These are phyloP conservation scores for Luscinia megarhynchos DNA, from an alignment of 2,797 vertebrate genomes.

Conservation along the genomic window DNA sequence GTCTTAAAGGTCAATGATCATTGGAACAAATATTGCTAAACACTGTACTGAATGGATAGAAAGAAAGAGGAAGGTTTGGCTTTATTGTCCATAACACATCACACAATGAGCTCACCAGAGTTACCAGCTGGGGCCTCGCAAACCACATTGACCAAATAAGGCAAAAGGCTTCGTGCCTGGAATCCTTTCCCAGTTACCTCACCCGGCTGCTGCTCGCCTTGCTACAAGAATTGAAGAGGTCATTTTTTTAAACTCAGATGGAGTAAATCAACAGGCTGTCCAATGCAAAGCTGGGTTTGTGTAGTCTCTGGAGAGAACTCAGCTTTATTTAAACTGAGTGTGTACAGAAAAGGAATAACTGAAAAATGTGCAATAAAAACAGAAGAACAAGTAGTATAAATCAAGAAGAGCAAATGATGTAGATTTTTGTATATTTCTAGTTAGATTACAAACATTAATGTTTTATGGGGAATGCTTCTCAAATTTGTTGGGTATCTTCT, in stretches of 20 bases:
- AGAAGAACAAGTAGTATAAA: conserved; percentile 2
- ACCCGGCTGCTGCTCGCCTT: conserved; percentile 74
- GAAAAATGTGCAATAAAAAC: conserved; percentile 55
- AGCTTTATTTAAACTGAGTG: conserved; percentile 57
- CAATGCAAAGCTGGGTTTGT: conserved; percentile 37
- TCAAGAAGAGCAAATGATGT: neutral
- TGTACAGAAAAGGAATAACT: conserved; percentile 51
- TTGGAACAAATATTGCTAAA: conserved; percentile 65
- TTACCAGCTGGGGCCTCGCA: conserved; percentile 79
- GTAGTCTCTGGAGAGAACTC: conserved; percentile 45
- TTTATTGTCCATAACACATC: conserved; percentile 68
- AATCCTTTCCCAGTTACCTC: conserved; percentile 85
- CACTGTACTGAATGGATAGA: conserved; percentile 49
- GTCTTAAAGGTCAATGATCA: conserved; percentile 52
- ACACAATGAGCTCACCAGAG: conserved; percentile 77
- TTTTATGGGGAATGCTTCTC: neutral
- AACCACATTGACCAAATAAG: conserved; percentile 87
- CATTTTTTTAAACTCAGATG: conserved; percentile 70
- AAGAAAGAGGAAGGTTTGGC: conserved; percentile 67
- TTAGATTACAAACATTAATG: conserved; percentile 20
- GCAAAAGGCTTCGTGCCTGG: conserved; percentile 77
- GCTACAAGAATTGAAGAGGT: conserved; percentile 73
- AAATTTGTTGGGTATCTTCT: neutral
- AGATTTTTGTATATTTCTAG: neutral
- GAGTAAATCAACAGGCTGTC: conserved; percentile 73